These are phyloP conservation scores for Nanorana parkeri DNA, from an alignment of 2,113 vertebrate species.

Conservation along the genomic window DNA sequence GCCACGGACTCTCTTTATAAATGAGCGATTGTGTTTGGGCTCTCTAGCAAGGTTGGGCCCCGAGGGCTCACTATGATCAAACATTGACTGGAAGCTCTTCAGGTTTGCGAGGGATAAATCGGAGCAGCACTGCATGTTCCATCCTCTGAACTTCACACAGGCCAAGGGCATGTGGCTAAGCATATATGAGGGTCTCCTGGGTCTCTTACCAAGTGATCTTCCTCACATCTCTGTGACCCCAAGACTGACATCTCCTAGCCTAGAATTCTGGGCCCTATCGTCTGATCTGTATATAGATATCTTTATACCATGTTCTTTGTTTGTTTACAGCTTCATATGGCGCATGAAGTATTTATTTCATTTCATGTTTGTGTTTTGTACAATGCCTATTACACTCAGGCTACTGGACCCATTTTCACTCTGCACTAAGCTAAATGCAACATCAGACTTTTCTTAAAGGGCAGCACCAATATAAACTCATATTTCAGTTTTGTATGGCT, in stretches of 20 bases:
- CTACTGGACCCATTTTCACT: too few relatives aligned
- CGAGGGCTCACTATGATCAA: slow-evolving; percentile 20
- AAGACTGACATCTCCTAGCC: background rate
- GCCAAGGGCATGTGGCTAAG: background rate
- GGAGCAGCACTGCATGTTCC: background rate
- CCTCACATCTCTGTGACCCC: background rate
- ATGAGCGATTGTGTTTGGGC: background rate
- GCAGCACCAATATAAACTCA: too few relatives aligned
- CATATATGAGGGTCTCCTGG: background rate
- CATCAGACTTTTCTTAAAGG: too few relatives aligned
- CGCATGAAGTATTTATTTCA: too few relatives aligned
- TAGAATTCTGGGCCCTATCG: background rate
- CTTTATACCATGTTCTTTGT: too few relatives aligned
- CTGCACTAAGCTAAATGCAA: too few relatives aligned
- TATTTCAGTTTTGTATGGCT: too few relatives aligned
- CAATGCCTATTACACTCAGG: too few relatives aligned
- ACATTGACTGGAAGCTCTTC: background rate
- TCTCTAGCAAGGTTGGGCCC: background rate
- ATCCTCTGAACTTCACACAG: background rate
- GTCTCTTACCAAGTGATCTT: background rate
- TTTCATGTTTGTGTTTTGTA: too few relatives aligned
- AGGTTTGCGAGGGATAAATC: slow-evolving; percentile 1
- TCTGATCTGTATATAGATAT: background rate
- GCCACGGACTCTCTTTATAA: slow-evolving; percentile 24
- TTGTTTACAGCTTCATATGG: too few relatives aligned